A percentile compares a stretch with the other conserved stretches of the same genome.
Conservation (phyloP, 2,113 vertebrate genomes). For the Amia ocellicauda region DNA sequence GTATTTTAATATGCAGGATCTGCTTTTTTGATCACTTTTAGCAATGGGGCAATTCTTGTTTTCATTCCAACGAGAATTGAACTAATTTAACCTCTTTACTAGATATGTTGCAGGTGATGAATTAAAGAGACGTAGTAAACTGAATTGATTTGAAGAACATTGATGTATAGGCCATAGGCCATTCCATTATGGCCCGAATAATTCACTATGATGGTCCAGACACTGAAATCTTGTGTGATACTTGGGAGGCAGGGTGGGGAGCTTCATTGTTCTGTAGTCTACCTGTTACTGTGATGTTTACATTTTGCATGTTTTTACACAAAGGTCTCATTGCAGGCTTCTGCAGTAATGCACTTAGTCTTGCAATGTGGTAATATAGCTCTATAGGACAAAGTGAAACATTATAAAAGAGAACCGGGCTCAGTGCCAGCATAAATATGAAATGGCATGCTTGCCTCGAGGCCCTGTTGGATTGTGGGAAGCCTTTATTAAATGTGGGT, state of each 20-base stretch:
- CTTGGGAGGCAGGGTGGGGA: conserved; percentile 32
- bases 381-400: conserved; percentile 36
- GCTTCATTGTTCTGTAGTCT: conserved; percentile 50
- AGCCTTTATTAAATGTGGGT: conserved; percentile 39
- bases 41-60: too few relatives aligned
- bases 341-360: conserved; percentile 22
- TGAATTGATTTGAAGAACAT: too few relatives aligned
- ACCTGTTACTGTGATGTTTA: conserved; percentile 8
- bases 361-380: conserved; percentile 38
- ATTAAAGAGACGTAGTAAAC: too few relatives aligned
- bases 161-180: too few relatives aligned
- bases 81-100: too few relatives aligned
- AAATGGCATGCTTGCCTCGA: background rate
- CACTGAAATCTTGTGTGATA: too few relatives aligned
- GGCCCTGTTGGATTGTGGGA: conserved; percentile 1
- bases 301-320: conserved; percentile 36
- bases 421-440: conserved; percentile 16
- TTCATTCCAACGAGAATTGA: too few relatives aligned
- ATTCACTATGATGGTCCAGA: too few relatives aligned
- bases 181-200: too few relatives aligned
- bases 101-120: too few relatives aligned
- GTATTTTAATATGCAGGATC: too few relatives aligned
- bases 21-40: too few relatives aligned
- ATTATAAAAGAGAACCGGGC: conserved; percentile 31
- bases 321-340: conserved; percentile 31